Conservation (phyloP, 2,113 vertebrate species). For the Sorex fumeus region DNA sequence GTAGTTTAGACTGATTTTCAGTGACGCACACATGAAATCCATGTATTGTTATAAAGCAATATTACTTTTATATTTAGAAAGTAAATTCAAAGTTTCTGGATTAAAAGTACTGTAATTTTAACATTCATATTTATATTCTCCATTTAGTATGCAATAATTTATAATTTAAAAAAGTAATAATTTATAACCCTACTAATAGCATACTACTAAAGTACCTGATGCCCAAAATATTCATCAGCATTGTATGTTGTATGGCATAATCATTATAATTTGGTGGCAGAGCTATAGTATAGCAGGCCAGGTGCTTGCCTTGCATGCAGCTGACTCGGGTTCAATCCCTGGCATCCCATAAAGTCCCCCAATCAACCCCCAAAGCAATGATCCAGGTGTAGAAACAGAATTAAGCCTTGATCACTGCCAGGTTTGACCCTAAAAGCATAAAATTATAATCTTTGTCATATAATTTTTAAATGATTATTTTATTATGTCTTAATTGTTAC, state of each 20-base stretch:
- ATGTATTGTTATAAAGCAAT: no score
- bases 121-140: slow-evolving; percentile 14
- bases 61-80: no score
- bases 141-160: not conserved
- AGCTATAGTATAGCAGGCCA: no score
- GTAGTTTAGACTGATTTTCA: no score
- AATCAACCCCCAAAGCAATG: no score
- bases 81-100: not conserved
- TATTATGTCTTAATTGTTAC: not conserved
- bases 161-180: not conserved
- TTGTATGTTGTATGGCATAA: not conserved
- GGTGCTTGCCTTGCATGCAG: no score
- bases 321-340: no score
- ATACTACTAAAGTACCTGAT: not conserved
- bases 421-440: not conserved
- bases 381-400: no score
- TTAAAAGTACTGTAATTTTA: not conserved
- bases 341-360: no score
- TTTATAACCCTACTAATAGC: not conserved
- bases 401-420: no score
- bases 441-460: slow-evolving; percentile 11
- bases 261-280: no score
- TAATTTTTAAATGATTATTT: not conserved
- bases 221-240: not conserved
- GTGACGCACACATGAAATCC: no score